Base-by-base conservation (phyloP, 2,113 vertebrate species). In the Corydoras sp. region DNA sequence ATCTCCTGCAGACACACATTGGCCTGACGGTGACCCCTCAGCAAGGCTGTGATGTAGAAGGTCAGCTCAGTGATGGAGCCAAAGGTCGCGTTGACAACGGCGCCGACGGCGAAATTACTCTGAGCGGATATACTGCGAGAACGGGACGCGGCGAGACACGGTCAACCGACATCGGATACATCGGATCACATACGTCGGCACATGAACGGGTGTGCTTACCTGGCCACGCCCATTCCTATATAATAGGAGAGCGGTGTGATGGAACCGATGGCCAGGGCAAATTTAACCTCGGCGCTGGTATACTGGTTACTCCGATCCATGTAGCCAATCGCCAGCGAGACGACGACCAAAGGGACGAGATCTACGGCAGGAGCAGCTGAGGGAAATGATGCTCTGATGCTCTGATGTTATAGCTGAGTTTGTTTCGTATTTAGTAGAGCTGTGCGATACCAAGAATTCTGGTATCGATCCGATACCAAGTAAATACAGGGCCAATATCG, bases 191-290 rank as follows among this genome's bases (percentile, higher is more conserved):
- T 15, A 14, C 24, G 14, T 59, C 14, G 32, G 18, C n/a, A 30
- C 56, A 59, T 53, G 18, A 30, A 32, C 49, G 24, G 24, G 4
- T 49, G 10, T 54, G 0, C 81, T 83, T 55, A 94, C 93, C 93
- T 96, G 73, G 93, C 93, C 0, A 95, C 93, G 62, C 93, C 93
- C 93, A 95, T 95, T 11, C 93, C 93, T 0, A 94, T 96, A 75
- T 94, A 96, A 81, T 95, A 93, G 9, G 94, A 96, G 15, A 96
- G 81, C 0, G 92, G 94, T 79, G 94, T 92, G 76, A 95, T 92
- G 74, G 92, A 93, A 68, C 89, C 56, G 51, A 95, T 58, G 2
- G 93, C 92, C 59, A 90, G 50, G 1, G 85, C 85, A 63, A 96
- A 96, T 82, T 95, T 95, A 5, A 88, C 31, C 0, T 88, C 32